phyloP scores from a whole-genome alignment of 37 sponge, comb jelly and placozoan species.

The Beroe ovata region DNA sequence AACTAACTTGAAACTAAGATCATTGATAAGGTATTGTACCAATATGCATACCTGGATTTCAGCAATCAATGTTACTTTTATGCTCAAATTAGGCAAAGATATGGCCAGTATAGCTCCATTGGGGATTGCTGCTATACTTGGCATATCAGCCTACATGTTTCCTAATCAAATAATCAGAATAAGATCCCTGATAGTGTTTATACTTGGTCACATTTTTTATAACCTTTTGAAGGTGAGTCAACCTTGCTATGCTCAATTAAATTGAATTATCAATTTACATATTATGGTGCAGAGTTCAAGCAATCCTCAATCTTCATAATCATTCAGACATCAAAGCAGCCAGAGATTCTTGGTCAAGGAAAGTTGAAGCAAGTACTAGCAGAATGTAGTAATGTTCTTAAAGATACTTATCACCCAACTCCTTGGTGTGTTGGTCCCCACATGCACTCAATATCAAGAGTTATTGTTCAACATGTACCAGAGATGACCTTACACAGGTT shows the following conservation, averaged over 20 bases:
- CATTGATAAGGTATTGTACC: too few species aligned
- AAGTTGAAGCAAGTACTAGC: conserved; percentile 9
- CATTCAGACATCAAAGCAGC: conserved; percentile 57
- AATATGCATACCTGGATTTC: too few species aligned
- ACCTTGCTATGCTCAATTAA: background rate
- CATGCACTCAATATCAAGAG: conserved; percentile 9
- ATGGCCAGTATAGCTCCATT: conserved; percentile 50
- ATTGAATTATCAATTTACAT: too few species aligned
- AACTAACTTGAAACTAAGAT: too few species aligned
- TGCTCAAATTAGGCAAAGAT: background rate
- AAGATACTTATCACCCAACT: conserved; percentile 34
- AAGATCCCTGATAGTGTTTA: conserved; percentile 23
- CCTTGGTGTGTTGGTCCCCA: conserved; percentile 65
- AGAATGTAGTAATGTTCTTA: conserved; percentile 45
- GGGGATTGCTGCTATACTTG: conserved; percentile 46
- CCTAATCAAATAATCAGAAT: conserved; percentile 38
- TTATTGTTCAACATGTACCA: conserved; percentile 29
- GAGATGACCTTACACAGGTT: conserved; percentile 12
- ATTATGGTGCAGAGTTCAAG: too few species aligned
- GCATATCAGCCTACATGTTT: conserved; percentile 44
- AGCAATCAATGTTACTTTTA: too few species aligned
- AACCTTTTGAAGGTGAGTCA: conserved; percentile 38
- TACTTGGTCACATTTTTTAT: conserved; percentile 20
- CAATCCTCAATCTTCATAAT: too few species aligned
- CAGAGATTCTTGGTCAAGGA: conserved; percentile 40